Base-by-base conservation (phyloP, 2,888 invertebrate species). In the Perizoma affinitatum region DNA sequence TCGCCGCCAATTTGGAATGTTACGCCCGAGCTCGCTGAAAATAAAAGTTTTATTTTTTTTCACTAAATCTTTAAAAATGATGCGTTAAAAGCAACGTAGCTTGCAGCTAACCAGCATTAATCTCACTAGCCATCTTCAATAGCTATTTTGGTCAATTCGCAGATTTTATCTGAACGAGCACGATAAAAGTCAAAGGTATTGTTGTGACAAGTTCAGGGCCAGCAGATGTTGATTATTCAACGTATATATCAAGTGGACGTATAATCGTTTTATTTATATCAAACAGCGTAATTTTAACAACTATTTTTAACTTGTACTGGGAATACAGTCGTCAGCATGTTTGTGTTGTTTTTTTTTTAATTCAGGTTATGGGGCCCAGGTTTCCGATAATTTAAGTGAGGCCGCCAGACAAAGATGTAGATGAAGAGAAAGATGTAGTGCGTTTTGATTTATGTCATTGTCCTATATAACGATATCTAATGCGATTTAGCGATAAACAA, bases 1-100 rank as follows among this genome's bases (percentile, higher is more conserved):
- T 94, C 94, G 57, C 93, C 94, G 54, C 95, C 95, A 70, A 95
- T 95, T 83, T 95, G 95, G 84, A 95, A 95, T 76, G 94, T 95
- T 46, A 95, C 95, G 34, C 93, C 93, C 66, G 93, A 93, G 74
- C 92, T 91, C 50, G 92, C 92, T 92, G 83, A 35, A 86, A 87
- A 65, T 8, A 11, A 52, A 36, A 36, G 7, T 38, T 7, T 38
- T 38, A 38, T 38, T 6, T 38, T 5, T 6, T n/a, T n/a, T n/a
- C n/a, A 22, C 22, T 22, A 22, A 22, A 22, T 2, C 3, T 22
- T 1, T 22, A 22, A 22, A 22, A 22, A 22, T 22, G 1, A 22
- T 22, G 22, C 22, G n/a, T n/a, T n/a, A n/a, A n/a, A n/a, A n/a
- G n/a, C n/a, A n/a, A n/a, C n/a, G n/a, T n/a, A n/a, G n/a, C n/a